Evolutionary conservation across 2,797 vertebrate species (phyloP), one percentile per base, ranked within the genome.

Genomic region (Agapornis canus): DNA sequence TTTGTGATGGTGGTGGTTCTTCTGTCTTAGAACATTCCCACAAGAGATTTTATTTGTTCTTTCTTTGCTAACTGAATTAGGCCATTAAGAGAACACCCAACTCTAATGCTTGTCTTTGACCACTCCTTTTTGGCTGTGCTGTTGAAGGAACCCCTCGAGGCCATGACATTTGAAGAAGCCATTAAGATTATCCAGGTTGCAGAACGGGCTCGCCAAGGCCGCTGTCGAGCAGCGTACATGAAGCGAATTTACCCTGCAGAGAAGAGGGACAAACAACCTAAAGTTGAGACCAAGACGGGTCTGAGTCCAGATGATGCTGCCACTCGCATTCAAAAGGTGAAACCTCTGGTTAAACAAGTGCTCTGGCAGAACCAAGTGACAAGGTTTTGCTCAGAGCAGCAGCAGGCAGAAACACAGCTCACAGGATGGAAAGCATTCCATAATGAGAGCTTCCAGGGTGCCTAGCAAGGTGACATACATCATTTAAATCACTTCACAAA

Each of bases 141-240:
- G n/a, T 45, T 98, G 97, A 95, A 97, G 95, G 69, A 82, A 61
- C 7, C 37, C 5, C 3, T 73, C 21, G 92, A 77, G n/a, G 18
- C 40, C 12, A 92, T 98, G 82, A 75, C 97, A 6, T 9, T 98
- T 6, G 97, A 98, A 35, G 97, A 98, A 75, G 98, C 97, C 2
- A n/a, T 98, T 37, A 96, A 89, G 63, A 1, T 97, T 20, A 97
- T 99, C 82, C 98, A 99, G 94, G 80, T 98, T 29, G 97, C 98
- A 1, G 98, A 99, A 93, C 92, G 98, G 26, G 98, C 98, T 3
- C 98, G 98, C 32, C 98, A 99, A 79, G 98, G 98, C 21, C 98
- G 98, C 2, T 94, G 98, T 9, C 95, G 98, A 86, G 98, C 98
- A 1, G 86, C 88, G 3, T 98, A 98, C 94, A 98, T 99, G 98